A percentile compares a stretch with the other conserved stretches of the same genome.
These are phyloP conservation scores for Zosterops japonicus DNA, from an alignment of 2,113 vertebrate species.

Conservation along the genomic window DNA sequence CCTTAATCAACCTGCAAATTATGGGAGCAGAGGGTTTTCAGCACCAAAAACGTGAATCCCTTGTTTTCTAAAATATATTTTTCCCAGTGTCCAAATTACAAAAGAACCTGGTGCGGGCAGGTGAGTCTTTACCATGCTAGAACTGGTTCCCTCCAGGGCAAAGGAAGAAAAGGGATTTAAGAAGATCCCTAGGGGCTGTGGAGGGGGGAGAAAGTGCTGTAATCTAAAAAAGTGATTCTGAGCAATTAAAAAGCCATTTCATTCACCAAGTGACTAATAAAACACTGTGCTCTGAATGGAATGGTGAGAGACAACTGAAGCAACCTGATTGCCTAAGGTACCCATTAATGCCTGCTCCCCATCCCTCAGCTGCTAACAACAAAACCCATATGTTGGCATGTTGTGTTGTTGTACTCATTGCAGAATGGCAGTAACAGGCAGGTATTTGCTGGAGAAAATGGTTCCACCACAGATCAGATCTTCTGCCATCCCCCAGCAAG, in stretches of 20 bases:
- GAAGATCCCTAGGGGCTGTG: neutral
- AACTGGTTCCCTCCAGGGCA: neutral
- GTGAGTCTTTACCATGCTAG: neutral
- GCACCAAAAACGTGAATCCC: neutral
- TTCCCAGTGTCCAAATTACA: neutral
- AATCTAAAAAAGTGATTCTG: neutral
- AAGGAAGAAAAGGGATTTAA: neutral
- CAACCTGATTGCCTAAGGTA: neutral
- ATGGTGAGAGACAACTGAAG: neutral
- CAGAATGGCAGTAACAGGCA: neutral
- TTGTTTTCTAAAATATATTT: neutral
- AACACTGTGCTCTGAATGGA: neutral
- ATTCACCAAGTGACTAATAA: conserved; percentile 42
- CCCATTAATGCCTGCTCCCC: neutral
- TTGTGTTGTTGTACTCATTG: neutral
- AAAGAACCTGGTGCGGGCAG: neutral
- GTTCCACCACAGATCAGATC: neutral
- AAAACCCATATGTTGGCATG: neutral
- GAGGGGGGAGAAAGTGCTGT: neutral
- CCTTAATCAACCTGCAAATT: neutral
- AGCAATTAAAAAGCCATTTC: conserved; percentile 56
- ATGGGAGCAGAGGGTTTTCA: neutral
- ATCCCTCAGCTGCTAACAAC: neutral
- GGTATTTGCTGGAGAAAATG: neutral
- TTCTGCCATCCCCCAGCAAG: conserved; percentile 8